A percentile compares a stretch with the other conserved stretches of the same genome.
Evolutionary conservation across 2,113 vertebrate species (phyloP).

Genomic region (Pygoscelis adeliae): DNA sequence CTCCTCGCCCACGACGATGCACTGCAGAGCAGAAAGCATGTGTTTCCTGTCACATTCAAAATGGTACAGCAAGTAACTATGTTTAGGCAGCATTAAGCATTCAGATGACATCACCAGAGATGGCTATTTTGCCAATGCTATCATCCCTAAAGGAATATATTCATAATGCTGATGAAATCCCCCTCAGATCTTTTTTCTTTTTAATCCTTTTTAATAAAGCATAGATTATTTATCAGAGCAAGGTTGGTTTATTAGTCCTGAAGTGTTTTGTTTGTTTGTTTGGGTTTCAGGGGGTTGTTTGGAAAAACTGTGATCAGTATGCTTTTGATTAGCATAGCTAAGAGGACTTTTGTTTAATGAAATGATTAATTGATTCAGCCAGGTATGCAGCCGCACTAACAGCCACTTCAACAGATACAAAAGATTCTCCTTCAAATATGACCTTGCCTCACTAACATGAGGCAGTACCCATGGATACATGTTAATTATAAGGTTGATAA

Average conservation of each 20-base stretch:
- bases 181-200: background rate
- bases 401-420: constrained; percentile 42
- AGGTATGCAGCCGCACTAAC: background rate
- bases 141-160: background rate
- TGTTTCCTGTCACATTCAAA: background rate
- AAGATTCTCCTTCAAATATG: constrained; percentile 14
- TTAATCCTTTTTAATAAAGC: background rate
- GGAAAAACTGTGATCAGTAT: background rate
- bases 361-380: constrained; percentile 63
- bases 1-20: background rate
- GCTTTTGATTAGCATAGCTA: constrained; percentile 22
- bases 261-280: constrained; percentile 26
- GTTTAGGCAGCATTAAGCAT: background rate
- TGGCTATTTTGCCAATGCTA: background rate
- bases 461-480: constrained; percentile 53
- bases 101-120: background rate
- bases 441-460: background rate
- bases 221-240: background rate
- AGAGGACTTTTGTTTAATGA: constrained; percentile 37
- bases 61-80: background rate
- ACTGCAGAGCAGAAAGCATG: background rate
- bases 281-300: background rate
- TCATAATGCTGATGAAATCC: background rate
- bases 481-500: constrained; percentile 31
- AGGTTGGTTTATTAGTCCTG: background rate